phyloP scores from a whole-genome alignment of 2,113 vertebrate species.

The Gasterosteus aculeatus region DNA sequence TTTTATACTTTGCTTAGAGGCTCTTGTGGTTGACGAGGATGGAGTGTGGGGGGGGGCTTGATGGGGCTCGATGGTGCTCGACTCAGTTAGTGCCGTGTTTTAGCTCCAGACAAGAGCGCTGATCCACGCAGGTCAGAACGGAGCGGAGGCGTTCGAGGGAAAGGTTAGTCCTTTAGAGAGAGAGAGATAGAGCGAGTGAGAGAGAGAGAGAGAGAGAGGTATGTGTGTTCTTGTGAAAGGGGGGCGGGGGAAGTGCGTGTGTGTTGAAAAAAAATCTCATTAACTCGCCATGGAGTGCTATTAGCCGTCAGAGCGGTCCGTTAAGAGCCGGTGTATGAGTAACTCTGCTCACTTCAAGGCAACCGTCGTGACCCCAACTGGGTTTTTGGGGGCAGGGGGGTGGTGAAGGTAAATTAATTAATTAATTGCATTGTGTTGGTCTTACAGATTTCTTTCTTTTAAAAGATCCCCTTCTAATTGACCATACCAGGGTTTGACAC shows the following conservation, averaged over 20 bases:
- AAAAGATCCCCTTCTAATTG: not conserved
- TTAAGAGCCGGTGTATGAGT: conserved; percentile 56
- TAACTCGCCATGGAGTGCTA: conserved; percentile 49
- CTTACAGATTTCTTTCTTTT: not conserved
- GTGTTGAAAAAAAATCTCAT: conserved; percentile 56
- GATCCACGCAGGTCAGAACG: conserved; percentile 35
- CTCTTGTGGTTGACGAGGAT: conserved; percentile 29
- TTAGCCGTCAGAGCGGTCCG: conserved; percentile 59
- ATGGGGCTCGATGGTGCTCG: conserved; percentile 60
- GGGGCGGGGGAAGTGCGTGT: not conserved
- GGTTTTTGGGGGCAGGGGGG: not conserved
- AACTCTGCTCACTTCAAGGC: conserved; percentile 40
- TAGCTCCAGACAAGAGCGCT: conserved; percentile 55
- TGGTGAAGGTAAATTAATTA: not conserved
- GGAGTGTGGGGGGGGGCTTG: conserved; percentile 37
- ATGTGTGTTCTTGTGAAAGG: conserved; percentile 7
- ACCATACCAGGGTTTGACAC: not conserved
- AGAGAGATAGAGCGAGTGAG: conserved; percentile 30
- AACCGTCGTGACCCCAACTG: conserved; percentile 31
- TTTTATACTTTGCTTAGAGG: not conserved
- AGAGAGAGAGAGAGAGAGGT: conserved; percentile 18
- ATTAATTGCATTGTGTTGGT: conserved; percentile 15
- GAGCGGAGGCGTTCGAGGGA: conserved; percentile 64
- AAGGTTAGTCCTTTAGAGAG: conserved; percentile 57
- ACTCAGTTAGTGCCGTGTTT: conserved; percentile 57